Base-by-base conservation (phyloP, 1,140 invertebrate species). In the Uloborus diversus region DNA sequence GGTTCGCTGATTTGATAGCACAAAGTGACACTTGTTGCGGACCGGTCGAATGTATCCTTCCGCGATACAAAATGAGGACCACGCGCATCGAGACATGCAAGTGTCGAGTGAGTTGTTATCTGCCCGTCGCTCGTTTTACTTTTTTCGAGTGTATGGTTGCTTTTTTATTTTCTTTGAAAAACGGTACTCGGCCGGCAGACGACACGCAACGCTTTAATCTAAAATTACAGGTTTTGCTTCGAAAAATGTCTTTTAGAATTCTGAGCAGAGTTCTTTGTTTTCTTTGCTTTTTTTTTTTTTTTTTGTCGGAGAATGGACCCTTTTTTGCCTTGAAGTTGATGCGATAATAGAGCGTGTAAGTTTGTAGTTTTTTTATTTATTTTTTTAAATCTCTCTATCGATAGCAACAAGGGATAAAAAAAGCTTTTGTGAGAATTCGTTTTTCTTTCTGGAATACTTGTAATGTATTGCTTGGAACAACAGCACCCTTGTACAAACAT, bases 1-100 rank as follows among this genome's bases (percentile, higher is more conserved):
- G 73, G 61, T 78, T 62, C 37, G 62, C 30, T 78, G 73, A 66
- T 78, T 78, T 78, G 73, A 37, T 66, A 65, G 73, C 49, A 71
- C 73, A 78, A 65, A 56, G 61, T 78, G 73, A 78, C 73, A 78
- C 73, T 78, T 66, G 73, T 78, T 56, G 73, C 73, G 14, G 51
- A n/a, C 49, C 42, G 59, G 13, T 65, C 61, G 62, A 62, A 57
- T 78, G 73, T 65, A 66, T 56, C 73, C 49, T 65, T 56, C 42
- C 20, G 62, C 42, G 62, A 28, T 28, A 66, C 49, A 56, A 78
- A 78, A 78, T 62, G 49, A 64, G 37, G 30, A 51, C 27, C 71
- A 37, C 33, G 35, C 28, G 59, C 23, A 47, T 23, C 57, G 14
- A 37, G 28, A 64, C 28, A 35, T 42, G 11, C 27, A 69, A 35